Percentiles rank a stretch among this genome's conserved stretches.
phyloP scores from a whole-genome alignment of 2,888 invertebrate species.

The Nomada flava region DNA sequence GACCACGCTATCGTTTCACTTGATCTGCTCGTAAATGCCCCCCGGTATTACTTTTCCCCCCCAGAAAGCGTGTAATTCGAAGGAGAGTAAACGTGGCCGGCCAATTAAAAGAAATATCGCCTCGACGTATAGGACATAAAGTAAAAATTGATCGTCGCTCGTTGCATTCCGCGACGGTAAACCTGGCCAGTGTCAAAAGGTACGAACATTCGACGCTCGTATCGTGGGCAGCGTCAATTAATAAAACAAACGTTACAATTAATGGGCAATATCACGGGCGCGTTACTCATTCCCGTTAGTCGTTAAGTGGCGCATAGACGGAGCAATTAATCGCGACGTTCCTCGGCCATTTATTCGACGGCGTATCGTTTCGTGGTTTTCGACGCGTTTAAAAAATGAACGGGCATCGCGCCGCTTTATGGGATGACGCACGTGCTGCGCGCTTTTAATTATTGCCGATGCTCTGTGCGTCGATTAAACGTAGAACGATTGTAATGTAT shows the following conservation, averaged over 20 bases:
- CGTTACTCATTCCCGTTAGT: constrained; percentile 55
- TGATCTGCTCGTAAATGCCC: constrained; percentile 55
- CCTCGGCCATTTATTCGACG: background rate
- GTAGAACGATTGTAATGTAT: background rate
- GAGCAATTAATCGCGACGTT: constrained; percentile 61
- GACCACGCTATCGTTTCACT: constrained; percentile 40
- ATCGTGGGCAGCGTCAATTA: constrained; percentile 57
- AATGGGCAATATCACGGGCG: constrained; percentile 63
- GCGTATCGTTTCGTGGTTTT: constrained; percentile 8
- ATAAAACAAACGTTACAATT: constrained; percentile 71
- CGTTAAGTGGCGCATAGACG: constrained; percentile 56
- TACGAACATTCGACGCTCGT: constrained; percentile 7
- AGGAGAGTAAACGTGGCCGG: constrained; percentile 44
- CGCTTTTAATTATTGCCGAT: constrained; percentile 6
- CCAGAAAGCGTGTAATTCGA: constrained; percentile 44
- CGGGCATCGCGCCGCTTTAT: background rate
- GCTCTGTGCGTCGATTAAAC: background rate
- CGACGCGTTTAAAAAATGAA: background rate
- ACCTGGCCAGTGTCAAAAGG: constrained; percentile 35
- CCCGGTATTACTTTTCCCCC: constrained; percentile 43
- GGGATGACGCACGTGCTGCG: background rate
- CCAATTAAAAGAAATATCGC: constrained; percentile 64
- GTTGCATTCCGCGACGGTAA: constrained; percentile 61
- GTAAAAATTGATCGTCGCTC: constrained; percentile 56
- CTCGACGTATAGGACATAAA: background rate